Conservation (phyloP, 2,888 invertebrate genomes). For the Oscheius sp. region DNA sequence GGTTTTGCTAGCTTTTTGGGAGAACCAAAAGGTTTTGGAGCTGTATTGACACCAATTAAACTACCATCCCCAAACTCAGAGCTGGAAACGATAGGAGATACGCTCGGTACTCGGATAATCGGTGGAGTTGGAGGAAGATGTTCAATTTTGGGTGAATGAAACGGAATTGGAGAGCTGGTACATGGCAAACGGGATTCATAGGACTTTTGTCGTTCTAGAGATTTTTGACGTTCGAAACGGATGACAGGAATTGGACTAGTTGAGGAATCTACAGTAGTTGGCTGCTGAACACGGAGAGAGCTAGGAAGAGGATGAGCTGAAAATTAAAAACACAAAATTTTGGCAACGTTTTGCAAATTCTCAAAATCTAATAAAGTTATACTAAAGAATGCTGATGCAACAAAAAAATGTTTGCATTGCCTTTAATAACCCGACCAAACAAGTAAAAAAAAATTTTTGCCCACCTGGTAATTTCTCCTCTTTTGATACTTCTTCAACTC, state of each 20-base stretch:
- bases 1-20: conserved; percentile 28
- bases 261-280: conserved; percentile 35
- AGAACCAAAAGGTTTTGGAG: conserved; percentile 29
- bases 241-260: conserved; percentile 48
- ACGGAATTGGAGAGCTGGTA: conserved; percentile 11
- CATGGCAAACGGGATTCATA: conserved; percentile 3
- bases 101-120: neutral
- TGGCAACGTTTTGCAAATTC: too few relatives aligned
- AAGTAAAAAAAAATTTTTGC: too few relatives aligned
- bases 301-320: neutral
- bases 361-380: too few relatives aligned
- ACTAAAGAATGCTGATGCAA: too few relatives aligned
- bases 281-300: neutral
- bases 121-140: neutral
- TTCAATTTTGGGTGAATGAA: conserved; percentile 11
- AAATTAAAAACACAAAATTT: too few relatives aligned
- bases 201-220: neutral
- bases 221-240: conserved; percentile 29
- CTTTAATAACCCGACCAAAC: too few relatives aligned
- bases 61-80: conserved; percentile 9
- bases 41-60: conserved; percentile 32
- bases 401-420: too few relatives aligned
- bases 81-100: neutral
- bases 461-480: too few relatives aligned
- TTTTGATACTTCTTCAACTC: neutral